Conservation (phyloP, 2,888 invertebrate species). For the Diogma glabrata region DNA sequence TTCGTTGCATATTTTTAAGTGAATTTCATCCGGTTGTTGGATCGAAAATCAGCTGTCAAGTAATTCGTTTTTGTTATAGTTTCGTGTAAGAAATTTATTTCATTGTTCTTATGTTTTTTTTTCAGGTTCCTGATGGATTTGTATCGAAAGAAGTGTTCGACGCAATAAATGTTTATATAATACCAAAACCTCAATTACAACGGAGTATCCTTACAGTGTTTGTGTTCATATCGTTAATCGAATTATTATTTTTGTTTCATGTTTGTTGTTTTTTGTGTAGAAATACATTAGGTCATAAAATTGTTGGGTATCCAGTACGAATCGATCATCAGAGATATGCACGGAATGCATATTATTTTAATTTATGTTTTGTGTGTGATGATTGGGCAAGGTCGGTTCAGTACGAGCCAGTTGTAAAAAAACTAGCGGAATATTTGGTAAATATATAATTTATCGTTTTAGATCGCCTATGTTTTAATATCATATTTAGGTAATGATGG, state of each 20-base stretch:
- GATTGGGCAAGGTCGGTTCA: conserved; percentile 80
- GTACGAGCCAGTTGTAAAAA: conserved; percentile 89
- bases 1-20: conserved; percentile 71
- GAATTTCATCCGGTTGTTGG: conserved; percentile 67
- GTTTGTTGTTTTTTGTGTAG: conserved; percentile 25
- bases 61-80: too few relatives aligned
- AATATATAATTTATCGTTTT: conserved; percentile 22
- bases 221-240: conserved; percentile 31
- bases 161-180: conserved; percentile 86
- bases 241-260: conserved; percentile 7
- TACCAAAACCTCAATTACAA: conserved; percentile 86
- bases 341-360: conserved; percentile 90
- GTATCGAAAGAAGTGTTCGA: conserved; percentile 90
- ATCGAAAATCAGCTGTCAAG: conserved; percentile 77
- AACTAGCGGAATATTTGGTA: conserved; percentile 83
- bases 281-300: conserved; percentile 65
- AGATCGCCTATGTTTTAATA: conserved; percentile 2
- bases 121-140: conserved; percentile 77
- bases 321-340: conserved; percentile 83
- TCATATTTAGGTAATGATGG: conserved; percentile 55
- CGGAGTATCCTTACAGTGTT: conserved; percentile 84
- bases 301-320: conserved; percentile 83
- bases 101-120: too few relatives aligned
- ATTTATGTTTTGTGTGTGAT: conserved; percentile 89
- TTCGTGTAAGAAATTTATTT: too few relatives aligned